Conservation (phyloP, 2,113 vertebrate genomes). For the Tragelaphus scriptus region DNA sequence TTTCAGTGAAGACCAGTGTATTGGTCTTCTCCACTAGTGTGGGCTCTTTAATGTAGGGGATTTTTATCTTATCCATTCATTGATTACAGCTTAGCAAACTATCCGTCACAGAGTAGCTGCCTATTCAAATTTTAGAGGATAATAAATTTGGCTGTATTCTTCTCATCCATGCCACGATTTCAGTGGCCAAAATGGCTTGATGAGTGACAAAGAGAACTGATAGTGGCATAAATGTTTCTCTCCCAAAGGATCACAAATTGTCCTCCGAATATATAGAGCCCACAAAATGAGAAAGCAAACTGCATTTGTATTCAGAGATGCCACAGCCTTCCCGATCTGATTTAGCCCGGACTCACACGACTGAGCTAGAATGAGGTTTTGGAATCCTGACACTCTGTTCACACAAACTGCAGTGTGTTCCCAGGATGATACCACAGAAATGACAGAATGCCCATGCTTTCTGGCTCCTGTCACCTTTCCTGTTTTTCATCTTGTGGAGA, state of each 20-base stretch:
- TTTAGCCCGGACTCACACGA: conserved; percentile 15
- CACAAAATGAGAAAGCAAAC: conserved; percentile 12
- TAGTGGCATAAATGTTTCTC: not conserved
- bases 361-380: not conserved
- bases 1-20: not conserved
- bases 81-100: not conserved
- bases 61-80: not conserved
- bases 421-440: conserved; percentile 60
- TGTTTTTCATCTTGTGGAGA: conserved; percentile 1
- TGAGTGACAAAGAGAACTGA: not conserved
- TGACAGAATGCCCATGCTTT: conserved; percentile 32
- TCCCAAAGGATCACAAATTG: not conserved
- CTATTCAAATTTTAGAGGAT: not conserved
- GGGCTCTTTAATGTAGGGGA: not conserved
- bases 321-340: conserved; percentile 22
- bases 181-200: not conserved
- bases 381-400: conserved; percentile 42
- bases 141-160: not conserved
- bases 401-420: conserved; percentile 57
- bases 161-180: not conserved
- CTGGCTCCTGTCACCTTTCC: conserved; percentile 36
- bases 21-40: not conserved
- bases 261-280: not conserved
- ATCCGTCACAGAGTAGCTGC: not conserved
- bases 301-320: conserved; percentile 5